These are phyloP conservation scores for Typhlichthys subterraneus DNA, from an alignment of 2,797 vertebrate genomes.

Conservation along the genomic window DNA sequence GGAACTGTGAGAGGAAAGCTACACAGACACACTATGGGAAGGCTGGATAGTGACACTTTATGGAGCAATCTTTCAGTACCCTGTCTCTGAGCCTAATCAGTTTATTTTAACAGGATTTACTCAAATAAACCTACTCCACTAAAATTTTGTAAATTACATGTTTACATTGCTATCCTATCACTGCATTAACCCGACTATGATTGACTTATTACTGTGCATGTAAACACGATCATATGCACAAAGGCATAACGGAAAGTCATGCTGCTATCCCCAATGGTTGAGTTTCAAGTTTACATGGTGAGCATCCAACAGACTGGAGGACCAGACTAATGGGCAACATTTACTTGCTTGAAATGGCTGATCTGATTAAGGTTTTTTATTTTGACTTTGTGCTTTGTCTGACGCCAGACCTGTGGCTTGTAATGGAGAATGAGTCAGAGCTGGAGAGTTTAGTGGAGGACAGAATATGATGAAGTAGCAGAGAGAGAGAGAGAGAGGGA, in stretches of 20 bases:
- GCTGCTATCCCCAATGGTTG: conserved; percentile 4
- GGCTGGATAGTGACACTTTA: no score
- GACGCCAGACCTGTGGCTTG: conserved; percentile 61
- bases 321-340: conserved; percentile 43
- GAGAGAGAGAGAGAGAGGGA: conserved; percentile 11
- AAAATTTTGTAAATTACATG: no score
- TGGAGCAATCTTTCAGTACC: no score
- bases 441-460: conserved; percentile 29
- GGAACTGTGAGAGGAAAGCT: no score
- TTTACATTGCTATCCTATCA: no score
- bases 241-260: conserved; percentile 20
- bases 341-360: conserved; percentile 55
- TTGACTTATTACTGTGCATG: no score
- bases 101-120: no score
- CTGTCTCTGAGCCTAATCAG: no score
- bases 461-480: not conserved
- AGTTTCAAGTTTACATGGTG: conserved; percentile 38
- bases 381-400: conserved; percentile 53
- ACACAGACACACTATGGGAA: no score
- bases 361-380: conserved; percentile 57
- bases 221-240: conserved; percentile 5
- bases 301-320: conserved; percentile 40
- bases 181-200: no score
- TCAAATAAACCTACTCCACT: no score
- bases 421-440: conserved; percentile 71